These are phyloP conservation scores for Flabesymbios commensalis DNA, from an alignment of 2,888 invertebrate species.

Conservation along the genomic window DNA sequence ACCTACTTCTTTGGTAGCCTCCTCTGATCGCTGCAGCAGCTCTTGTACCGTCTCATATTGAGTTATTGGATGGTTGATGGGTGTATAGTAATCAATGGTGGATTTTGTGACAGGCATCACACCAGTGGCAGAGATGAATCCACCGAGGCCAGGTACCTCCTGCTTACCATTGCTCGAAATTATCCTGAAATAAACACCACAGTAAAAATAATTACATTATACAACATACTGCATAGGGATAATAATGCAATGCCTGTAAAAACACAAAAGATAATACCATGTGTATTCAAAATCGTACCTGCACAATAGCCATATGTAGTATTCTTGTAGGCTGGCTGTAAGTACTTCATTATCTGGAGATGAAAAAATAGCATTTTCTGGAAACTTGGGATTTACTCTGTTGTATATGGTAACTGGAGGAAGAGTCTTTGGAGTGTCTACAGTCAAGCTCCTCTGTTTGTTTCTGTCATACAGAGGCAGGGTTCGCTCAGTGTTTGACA, in stretches of 20 bases:
- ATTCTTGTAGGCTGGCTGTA: neutral
- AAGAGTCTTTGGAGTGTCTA: too few relatives aligned
- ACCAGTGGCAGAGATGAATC: conserved; percentile 19
- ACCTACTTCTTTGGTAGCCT: conserved; percentile 14
- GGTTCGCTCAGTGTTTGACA: conserved; percentile 9
- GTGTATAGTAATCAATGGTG: conserved; percentile 20
- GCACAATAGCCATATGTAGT: neutral
- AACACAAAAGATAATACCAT: too few relatives aligned
- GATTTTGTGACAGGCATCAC: conserved; percentile 11
- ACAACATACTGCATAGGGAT: too few relatives aligned
- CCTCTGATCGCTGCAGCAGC: conserved; percentile 20
- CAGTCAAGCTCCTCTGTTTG: too few relatives aligned
- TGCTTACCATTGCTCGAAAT: conserved; percentile 12
- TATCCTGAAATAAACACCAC: too few relatives aligned
- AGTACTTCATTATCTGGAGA: neutral
- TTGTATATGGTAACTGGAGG: too few relatives aligned
- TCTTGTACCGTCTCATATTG: conserved; percentile 11
- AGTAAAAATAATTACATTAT: too few relatives aligned
- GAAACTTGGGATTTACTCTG: neutral
- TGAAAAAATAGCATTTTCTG: neutral
- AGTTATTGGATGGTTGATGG: conserved; percentile 22
- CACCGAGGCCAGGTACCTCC: conserved; percentile 12
- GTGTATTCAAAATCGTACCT: too few relatives aligned
- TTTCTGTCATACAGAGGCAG: too few relatives aligned
- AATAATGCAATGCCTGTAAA: too few relatives aligned